These are phyloP conservation scores for Trichomalopsis sarcophagae DNA, from an alignment of 1,140 invertebrate genomes.

Conservation along the genomic window DNA sequence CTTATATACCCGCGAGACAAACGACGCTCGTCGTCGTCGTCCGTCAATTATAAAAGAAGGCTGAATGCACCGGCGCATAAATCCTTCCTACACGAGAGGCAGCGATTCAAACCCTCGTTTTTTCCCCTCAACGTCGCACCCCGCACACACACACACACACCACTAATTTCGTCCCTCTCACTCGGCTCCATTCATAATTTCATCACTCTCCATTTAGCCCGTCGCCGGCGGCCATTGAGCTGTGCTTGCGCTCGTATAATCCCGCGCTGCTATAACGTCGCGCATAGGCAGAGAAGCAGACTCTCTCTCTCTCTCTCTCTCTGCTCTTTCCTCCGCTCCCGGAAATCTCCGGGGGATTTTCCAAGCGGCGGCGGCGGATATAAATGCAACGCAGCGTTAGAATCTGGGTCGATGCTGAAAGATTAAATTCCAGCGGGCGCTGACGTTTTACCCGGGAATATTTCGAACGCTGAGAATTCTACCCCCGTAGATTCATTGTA, in stretches of 20 bases:
- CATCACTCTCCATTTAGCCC: constrained; percentile 33
- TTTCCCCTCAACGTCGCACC: background rate
- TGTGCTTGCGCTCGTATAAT: background rate
- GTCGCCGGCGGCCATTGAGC: background rate
- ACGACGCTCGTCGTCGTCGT: too few relatives aligned
- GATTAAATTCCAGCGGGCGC: constrained; percentile 46
- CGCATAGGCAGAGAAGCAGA: background rate
- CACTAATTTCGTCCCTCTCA: background rate
- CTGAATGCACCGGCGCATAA: too few relatives aligned
- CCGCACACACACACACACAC: background rate
- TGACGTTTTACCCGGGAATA: constrained; percentile 30
- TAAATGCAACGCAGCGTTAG: background rate
- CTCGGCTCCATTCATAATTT: constrained; percentile 43
- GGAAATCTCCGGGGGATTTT: constrained; percentile 32
- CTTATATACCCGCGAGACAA: too few relatives aligned
- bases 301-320: background rate
- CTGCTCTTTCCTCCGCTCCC: background rate
- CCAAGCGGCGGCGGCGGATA: background rate
- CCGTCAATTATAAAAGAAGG: too few relatives aligned
- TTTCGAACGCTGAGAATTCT: background rate
- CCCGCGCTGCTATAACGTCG: background rate
- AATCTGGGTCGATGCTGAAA: constrained; percentile 49
- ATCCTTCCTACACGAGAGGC: background rate
- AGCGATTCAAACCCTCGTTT: background rate
- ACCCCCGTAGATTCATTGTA: background rate